These are phyloP conservation scores for Syrrhaptes paradoxus DNA, from an alignment of 2,113 vertebrate genomes.

Conservation along the genomic window DNA sequence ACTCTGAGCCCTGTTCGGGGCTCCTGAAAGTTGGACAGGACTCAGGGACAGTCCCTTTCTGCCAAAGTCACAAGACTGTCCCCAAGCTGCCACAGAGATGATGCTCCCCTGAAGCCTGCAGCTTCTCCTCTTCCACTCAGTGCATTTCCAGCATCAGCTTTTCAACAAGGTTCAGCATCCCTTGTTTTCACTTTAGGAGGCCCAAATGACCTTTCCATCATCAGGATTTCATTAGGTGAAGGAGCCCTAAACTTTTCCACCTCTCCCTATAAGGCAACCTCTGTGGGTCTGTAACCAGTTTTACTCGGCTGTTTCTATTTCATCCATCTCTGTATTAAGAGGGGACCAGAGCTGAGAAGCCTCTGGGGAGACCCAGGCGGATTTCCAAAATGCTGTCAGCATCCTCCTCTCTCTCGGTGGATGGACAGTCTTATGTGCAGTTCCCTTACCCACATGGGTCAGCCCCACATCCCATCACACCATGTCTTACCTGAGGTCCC, in stretches of 20 bases:
- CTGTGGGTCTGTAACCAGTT: not conserved
- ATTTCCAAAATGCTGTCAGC: not conserved
- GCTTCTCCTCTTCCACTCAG: not conserved
- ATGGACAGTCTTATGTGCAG: not conserved
- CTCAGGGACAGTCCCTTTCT: not conserved
- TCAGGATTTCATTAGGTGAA: not conserved
- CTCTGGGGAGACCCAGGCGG: not conserved
- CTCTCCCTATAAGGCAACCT: not conserved
- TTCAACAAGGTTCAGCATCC: not conserved
- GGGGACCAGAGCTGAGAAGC: not conserved
- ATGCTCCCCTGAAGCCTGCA: not conserved
- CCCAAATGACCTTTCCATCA: not conserved
- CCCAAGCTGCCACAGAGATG: not conserved
- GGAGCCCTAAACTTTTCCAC: not conserved
- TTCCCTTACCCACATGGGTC: too few species aligned
- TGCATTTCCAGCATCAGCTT: fast-evolving
- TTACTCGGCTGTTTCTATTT: slow-evolving; percentile 30
- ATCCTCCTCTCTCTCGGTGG: not conserved
- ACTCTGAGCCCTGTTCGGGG: fast-evolving
- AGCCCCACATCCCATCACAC: fast-evolving
- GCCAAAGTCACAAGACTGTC: not conserved
- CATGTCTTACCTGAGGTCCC: not conserved
- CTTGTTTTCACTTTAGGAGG: not conserved
- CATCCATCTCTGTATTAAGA: not conserved
- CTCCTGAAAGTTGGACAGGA: fast-evolving